phyloP scores from a whole-genome alignment of 2,888 invertebrate species.

The Neoitamus cyanurus region DNA sequence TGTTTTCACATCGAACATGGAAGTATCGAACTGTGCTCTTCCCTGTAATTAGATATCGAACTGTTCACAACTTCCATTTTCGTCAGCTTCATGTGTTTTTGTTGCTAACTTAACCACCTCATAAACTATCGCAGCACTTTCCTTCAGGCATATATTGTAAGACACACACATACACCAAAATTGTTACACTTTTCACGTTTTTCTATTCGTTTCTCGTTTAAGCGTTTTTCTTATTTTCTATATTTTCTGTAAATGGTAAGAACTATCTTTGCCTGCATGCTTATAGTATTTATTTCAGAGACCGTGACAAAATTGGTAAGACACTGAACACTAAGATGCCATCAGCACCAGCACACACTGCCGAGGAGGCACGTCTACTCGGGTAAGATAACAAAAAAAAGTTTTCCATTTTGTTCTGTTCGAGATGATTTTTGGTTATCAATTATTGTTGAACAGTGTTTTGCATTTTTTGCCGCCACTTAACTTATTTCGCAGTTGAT shows the following conservation, averaged over 20 bases:
- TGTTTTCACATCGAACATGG: neutral
- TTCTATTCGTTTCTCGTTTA: neutral
- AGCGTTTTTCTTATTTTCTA: conserved; percentile 51
- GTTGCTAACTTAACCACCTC: neutral
- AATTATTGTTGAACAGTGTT: conserved; percentile 41
- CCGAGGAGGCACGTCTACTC: conserved; percentile 88
- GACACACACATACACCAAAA: neutral
- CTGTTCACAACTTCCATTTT: neutral
- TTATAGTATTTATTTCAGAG: conserved; percentile 68
- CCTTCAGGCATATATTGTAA: neutral
- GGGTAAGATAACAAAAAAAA: conserved; percentile 74
- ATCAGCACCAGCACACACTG: conserved; percentile 68
- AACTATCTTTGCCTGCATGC: conserved; percentile 65
- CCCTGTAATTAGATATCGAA: neutral
- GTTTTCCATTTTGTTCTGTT: conserved; percentile 32
- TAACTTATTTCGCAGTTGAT: conserved; percentile 9
- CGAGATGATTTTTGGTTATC: conserved; percentile 8
- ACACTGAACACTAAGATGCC: conserved; percentile 67
- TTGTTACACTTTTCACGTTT: neutral
- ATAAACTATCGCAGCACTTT: neutral
- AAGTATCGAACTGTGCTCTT: neutral
- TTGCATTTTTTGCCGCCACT: conserved; percentile 15
- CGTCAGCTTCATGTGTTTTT: neutral
- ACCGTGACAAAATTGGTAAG: conserved; percentile 67
- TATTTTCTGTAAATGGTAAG: conserved; percentile 56